Conservation (phyloP, 2,888 invertebrate genomes). For the Saturnia pavonia region DNA sequence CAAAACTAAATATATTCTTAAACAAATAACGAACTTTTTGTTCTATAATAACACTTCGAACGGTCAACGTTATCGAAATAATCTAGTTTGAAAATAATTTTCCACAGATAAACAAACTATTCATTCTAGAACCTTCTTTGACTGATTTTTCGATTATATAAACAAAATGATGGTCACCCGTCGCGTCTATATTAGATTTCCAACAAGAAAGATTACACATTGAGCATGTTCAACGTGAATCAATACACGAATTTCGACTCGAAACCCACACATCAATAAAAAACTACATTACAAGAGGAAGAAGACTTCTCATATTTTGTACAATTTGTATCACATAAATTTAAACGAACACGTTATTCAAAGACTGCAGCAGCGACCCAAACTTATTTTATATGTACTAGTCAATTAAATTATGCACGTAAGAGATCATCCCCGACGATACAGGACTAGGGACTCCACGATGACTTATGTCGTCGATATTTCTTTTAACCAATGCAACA, state of each 20-base stretch:
- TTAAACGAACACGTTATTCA: constrained; percentile 62
- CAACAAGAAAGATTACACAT: constrained; percentile 38
- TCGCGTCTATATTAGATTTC: constrained; percentile 29
- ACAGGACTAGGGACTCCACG: not conserved
- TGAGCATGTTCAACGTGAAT: constrained; percentile 18
- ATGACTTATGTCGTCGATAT: not conserved
- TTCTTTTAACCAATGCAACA: not conserved
- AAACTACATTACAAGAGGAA: constrained; percentile 62
- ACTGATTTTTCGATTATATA: not conserved
- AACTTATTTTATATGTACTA: constrained; percentile 22
- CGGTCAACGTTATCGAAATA: not conserved
- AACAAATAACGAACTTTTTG: not conserved
- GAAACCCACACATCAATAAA: constrained; percentile 52
- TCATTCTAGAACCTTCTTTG: not conserved
- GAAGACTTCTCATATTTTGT: constrained; percentile 77
- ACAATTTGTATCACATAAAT: constrained; percentile 74
- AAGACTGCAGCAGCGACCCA: constrained; percentile 44
- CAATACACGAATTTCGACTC: constrained; percentile 46
- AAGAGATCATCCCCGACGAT: constrained; percentile 38
- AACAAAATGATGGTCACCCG: constrained; percentile 26
- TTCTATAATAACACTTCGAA: not conserved
- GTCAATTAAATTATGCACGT: constrained; percentile 42
- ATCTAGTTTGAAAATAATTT: not conserved
- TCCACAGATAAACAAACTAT: not conserved
- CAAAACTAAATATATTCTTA: not conserved